These are phyloP conservation scores for Subanguina moxae DNA, from an alignment of 1,140 invertebrate genomes.

Conservation along the genomic window DNA sequence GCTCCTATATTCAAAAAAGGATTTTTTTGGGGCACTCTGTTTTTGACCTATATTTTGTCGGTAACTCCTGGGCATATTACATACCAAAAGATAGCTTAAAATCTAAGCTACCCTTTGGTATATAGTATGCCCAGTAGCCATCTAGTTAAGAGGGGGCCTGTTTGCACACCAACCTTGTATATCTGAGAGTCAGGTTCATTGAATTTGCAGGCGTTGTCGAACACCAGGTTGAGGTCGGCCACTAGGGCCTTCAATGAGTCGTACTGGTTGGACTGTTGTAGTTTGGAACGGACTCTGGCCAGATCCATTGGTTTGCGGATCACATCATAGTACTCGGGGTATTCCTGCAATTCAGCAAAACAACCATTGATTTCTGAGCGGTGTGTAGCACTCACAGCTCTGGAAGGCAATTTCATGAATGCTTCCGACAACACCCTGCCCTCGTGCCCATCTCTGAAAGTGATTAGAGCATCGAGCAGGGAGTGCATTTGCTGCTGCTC, in stretches of 20 bases:
- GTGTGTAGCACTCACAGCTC: constrained; percentile 65
- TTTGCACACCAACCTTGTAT: constrained; percentile 70
- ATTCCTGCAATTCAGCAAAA: constrained; percentile 63
- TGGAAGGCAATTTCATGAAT: constrained; percentile 71
- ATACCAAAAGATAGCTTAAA: no score
- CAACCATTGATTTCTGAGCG: neutral
- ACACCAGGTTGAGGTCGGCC: constrained; percentile 90
- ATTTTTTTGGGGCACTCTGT: no score
- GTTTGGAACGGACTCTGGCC: constrained; percentile 69
- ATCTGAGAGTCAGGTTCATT: constrained; percentile 98
- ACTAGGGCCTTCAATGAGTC: constrained; percentile 78
- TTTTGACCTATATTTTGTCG: no score
- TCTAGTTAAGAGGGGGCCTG: no score
- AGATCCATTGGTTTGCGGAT: constrained; percentile 93
- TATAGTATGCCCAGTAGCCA: no score
- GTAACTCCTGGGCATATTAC: no score
- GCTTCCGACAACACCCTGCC: constrained; percentile 63
- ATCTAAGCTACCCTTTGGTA: no score
- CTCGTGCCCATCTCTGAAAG: constrained; percentile 64
- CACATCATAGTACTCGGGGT: constrained; percentile 93
- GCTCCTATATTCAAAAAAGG: no score
- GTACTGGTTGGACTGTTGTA: constrained; percentile 39
- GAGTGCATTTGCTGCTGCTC: constrained; percentile 24
- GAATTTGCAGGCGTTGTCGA: constrained; percentile 98
- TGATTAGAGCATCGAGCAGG: constrained; percentile 37